Percentiles rank a stretch among this genome's conserved stretches.
Conservation (phyloP, 2,113 vertebrate species). For the Pardalotus punctatus region DNA sequence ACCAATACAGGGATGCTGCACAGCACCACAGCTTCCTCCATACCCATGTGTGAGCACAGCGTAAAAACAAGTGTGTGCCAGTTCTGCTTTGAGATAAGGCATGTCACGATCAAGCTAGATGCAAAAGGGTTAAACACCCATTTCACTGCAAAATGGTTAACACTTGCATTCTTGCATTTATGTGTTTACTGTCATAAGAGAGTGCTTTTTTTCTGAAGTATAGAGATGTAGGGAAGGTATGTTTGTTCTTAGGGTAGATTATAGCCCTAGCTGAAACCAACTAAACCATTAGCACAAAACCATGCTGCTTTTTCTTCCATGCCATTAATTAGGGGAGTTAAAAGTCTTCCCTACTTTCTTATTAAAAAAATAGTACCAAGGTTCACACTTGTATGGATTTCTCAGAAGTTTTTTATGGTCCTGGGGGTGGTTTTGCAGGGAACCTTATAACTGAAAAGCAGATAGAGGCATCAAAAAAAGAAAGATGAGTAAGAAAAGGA, state of each 20-base stretch:
- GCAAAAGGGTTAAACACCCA: neutral
- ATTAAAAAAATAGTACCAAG: neutral
- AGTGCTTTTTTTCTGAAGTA: neutral
- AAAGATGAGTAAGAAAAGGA: constrained; percentile 11
- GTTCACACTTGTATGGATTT: neutral
- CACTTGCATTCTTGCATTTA: neutral
- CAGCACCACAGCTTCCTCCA: neutral
- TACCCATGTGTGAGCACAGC: neutral
- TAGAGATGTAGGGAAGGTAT: neutral
- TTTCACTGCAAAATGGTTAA: neutral
- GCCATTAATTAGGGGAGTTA: neutral
- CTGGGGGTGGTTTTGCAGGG: neutral
- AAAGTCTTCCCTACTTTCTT: neutral
- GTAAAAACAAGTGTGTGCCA: neutral
- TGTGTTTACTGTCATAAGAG: neutral
- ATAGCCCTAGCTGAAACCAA: neutral
- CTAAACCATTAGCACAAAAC: neutral
- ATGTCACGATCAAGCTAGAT: neutral
- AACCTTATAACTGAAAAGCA: neutral
- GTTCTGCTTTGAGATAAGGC: neutral
- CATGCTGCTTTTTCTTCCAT: neutral
- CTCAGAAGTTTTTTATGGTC: neutral
- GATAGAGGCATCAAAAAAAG: neutral
- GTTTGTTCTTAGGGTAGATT: neutral
- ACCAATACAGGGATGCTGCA: neutral